These are phyloP conservation scores for Sylvicola cinctus DNA, from an alignment of 2,888 invertebrate species.

Conservation along the genomic window DNA sequence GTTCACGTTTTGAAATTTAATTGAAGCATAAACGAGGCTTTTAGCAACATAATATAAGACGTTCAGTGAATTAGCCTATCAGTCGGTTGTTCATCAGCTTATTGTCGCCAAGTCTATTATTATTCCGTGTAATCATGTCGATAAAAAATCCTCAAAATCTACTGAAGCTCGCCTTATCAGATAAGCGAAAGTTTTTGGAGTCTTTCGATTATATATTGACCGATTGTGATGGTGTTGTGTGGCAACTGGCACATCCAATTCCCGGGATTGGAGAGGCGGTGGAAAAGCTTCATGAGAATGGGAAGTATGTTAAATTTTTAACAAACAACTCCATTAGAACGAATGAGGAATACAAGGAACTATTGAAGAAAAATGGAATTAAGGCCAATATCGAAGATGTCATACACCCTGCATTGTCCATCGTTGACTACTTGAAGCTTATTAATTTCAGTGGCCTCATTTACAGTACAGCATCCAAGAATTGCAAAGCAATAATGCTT, in stretches of 20 bases:
- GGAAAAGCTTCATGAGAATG: constrained; percentile 17
- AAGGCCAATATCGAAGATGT: constrained; percentile 19
- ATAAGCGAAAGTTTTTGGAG: constrained; percentile 21
- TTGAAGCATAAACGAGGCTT: too few species aligned
- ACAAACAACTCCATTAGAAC: constrained; percentile 23
- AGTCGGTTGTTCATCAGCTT: too few species aligned
- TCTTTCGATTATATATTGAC: constrained; percentile 33
- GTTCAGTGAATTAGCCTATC: too few species aligned
- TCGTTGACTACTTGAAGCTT: constrained; percentile 25
- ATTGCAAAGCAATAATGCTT: constrained; percentile 18
- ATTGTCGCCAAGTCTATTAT: too few species aligned
- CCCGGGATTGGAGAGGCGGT: constrained; percentile 20
- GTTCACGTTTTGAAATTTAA: too few species aligned
- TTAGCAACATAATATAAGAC: too few species aligned
- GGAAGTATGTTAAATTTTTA: constrained; percentile 24
- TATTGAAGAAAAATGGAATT: constrained; percentile 15
- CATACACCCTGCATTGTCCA: constrained; percentile 24
- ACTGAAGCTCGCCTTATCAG: constrained; percentile 13
- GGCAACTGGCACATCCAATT: constrained; percentile 19
- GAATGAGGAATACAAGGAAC: constrained; percentile 16
- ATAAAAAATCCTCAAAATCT: too few species aligned
- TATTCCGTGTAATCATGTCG: too few species aligned
- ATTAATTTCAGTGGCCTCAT: constrained; percentile 24
- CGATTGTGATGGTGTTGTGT: constrained; percentile 37
- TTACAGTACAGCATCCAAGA: constrained; percentile 20